phyloP scores from a whole-genome alignment of 2,797 vertebrate genomes.

The Bovichtus variegatus region DNA sequence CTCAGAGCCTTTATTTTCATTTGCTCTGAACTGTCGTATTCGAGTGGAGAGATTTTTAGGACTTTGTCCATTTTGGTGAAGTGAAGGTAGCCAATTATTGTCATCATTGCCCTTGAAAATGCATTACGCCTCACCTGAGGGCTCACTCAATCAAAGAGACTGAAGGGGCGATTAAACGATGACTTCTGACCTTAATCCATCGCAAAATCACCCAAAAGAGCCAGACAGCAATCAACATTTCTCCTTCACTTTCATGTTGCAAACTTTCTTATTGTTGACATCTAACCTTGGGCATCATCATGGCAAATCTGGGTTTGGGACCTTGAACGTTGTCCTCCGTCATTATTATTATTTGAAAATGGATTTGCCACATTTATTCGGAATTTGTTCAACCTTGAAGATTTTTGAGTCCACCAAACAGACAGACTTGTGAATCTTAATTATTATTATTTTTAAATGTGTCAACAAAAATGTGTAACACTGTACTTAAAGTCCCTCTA shows the following conservation, averaged over 20 bases:
- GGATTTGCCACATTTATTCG: neutral
- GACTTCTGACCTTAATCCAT: slow-evolving; percentile 73
- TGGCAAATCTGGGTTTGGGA: slow-evolving; percentile 15
- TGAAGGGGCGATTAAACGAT: slow-evolving; percentile 72
- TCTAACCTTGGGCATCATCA: slow-evolving; percentile 41
- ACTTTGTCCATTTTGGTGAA: slow-evolving; percentile 73
- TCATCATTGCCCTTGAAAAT: slow-evolving; percentile 84
- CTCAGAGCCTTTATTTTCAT: slow-evolving; percentile 72
- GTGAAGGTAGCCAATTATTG: slow-evolving; percentile 83
- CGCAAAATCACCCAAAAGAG: slow-evolving; percentile 53
- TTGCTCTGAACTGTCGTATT: slow-evolving; percentile 74
- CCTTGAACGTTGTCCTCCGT: slow-evolving; percentile 4
- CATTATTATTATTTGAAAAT: neutral
- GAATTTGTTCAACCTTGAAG: slow-evolving; percentile 14
- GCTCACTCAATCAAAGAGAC: slow-evolving; percentile 83
- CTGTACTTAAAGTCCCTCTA: neutral
- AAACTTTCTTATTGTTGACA: slow-evolving; percentile 60
- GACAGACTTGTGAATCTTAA: neutral
- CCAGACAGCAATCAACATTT: slow-evolving; percentile 43
- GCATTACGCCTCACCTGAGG: slow-evolving; percentile 82
- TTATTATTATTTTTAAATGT: neutral
- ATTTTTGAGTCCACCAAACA: neutral
- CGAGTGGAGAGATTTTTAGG: slow-evolving; percentile 75
- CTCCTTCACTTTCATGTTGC: slow-evolving; percentile 24
- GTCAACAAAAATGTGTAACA: neutral